A percentile compares a stretch with the other conserved stretches of the same genome.
These are phyloP conservation scores for Myotis davidii DNA, from an alignment of 2,113 vertebrate species.

Conservation along the genomic window DNA sequence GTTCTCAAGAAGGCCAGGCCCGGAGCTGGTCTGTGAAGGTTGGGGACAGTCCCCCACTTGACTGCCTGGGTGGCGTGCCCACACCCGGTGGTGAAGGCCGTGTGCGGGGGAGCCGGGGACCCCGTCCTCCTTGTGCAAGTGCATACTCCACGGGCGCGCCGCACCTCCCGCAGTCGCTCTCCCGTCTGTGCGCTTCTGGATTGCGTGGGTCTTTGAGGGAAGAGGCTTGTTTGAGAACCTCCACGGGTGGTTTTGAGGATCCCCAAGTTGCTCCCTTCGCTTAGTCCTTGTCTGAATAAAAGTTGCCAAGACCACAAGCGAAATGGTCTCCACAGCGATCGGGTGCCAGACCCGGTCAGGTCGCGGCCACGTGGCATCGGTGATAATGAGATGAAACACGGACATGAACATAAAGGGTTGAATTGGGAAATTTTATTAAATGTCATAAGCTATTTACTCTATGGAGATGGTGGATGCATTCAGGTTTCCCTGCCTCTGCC, in stretches of 20 bases:
- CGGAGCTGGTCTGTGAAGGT: neutral
- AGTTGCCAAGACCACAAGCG: constrained; percentile 56
- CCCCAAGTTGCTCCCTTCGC: constrained; percentile 60
- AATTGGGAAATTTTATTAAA: constrained; percentile 65
- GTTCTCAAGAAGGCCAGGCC: neutral
- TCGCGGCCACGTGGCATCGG: constrained; percentile 65
- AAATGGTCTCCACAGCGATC: constrained; percentile 47
- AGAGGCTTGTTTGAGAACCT: neutral
- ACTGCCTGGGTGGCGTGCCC: fast-evolving
- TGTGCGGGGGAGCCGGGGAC: fast-evolving
- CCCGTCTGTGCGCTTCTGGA: fast-evolving
- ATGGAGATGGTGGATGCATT: neutral
- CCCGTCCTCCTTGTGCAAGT: neutral
- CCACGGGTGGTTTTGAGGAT: constrained; percentile 66
- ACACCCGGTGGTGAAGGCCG: fast-evolving
- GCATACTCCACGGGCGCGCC: fast-evolving
- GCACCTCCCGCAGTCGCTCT: fast-evolving
- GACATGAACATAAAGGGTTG: constrained; percentile 69
- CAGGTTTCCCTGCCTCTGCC: neutral
- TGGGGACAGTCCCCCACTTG: fast-evolving
- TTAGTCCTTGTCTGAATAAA: constrained; percentile 70
- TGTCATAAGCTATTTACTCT: constrained; percentile 35
- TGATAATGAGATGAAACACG: constrained; percentile 58
- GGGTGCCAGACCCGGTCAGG: constrained; percentile 55
- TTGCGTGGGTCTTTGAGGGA: neutral